Evolutionary conservation across 1,140 invertebrate species (phyloP).

Genomic region (Spodoptera frugiperda): DNA sequence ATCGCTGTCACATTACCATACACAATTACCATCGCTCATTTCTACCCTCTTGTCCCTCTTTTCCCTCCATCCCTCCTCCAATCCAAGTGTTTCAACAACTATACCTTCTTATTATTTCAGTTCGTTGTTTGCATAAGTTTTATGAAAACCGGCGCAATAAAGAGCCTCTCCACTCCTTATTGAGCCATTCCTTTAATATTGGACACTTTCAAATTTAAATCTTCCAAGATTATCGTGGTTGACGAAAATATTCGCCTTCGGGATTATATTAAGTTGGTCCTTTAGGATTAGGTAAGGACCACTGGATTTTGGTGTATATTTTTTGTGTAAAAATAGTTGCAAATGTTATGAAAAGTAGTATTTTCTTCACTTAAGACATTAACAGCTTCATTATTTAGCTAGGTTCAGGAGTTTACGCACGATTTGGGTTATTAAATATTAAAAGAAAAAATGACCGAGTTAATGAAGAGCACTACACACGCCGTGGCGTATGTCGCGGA

Average conservation of each 20-base stretch:
- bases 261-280: background rate
- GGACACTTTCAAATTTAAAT: slow-evolving; percentile 48
- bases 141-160: slow-evolving; percentile 46
- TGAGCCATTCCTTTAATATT: slow-evolving; percentile 49
- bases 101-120: slow-evolving; percentile 49
- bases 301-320: too few relatives aligned
- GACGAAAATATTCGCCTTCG: slow-evolving; percentile 26
- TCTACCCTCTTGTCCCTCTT: background rate
- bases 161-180: slow-evolving; percentile 30
- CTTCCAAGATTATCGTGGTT: slow-evolving; percentile 16
- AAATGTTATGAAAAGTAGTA: too few relatives aligned
- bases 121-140: slow-evolving; percentile 52
- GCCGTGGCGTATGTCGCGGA: too few relatives aligned
- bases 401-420: too few relatives aligned
- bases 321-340: too few relatives aligned
- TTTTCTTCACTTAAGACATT: too few relatives aligned
- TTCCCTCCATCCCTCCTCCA: background rate
- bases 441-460: too few relatives aligned
- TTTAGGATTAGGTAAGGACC: background rate
- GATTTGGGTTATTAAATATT: too few relatives aligned
- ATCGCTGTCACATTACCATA: background rate
- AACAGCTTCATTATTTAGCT: too few relatives aligned
- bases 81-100: slow-evolving; percentile 32
- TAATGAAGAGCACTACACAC: too few relatives aligned
- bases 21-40: slow-evolving; percentile 19